Evolutionary conservation across 2,888 invertebrate species (phyloP).

Genomic region (Cantharis rufa): DNA sequence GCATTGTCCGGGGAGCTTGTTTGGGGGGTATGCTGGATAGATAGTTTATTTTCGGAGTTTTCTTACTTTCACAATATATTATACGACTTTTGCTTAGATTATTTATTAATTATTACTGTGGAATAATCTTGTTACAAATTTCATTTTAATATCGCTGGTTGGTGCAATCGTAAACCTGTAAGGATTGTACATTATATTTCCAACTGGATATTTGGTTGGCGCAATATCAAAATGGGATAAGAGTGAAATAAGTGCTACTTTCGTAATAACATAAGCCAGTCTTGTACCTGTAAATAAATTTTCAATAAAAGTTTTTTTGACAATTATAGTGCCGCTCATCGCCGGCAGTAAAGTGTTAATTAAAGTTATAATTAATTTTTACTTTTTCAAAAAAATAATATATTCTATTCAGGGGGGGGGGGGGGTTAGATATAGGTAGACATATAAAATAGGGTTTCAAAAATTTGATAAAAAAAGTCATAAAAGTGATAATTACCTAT

Average conservation of each 20-base stretch:
- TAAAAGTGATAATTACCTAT: slow-evolving; percentile 35
- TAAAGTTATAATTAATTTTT: too few species aligned
- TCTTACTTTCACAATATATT: too few species aligned
- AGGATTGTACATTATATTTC: background rate
- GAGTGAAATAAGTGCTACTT: background rate
- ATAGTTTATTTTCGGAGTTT: too few species aligned
- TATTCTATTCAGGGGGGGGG: too few species aligned
- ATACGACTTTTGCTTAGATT: background rate
- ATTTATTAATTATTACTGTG: background rate
- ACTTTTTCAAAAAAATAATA: too few species aligned
- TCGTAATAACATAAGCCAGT: background rate
- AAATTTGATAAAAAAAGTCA: too few species aligned
- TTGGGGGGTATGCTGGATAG: too few species aligned
- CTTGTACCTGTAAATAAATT: background rate
- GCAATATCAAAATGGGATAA: background rate
- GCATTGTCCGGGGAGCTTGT: too few species aligned
- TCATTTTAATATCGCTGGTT: background rate
- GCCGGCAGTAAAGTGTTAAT: too few species aligned
- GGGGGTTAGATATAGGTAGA: too few species aligned
- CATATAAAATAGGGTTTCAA: background rate
- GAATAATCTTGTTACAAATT: background rate
- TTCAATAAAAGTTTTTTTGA: too few species aligned
- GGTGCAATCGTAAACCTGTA: background rate
- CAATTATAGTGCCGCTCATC: too few species aligned
- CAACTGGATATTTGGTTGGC: background rate